Conservation (phyloP, 2,113 vertebrate species). For the Tor tambroides region DNA sequence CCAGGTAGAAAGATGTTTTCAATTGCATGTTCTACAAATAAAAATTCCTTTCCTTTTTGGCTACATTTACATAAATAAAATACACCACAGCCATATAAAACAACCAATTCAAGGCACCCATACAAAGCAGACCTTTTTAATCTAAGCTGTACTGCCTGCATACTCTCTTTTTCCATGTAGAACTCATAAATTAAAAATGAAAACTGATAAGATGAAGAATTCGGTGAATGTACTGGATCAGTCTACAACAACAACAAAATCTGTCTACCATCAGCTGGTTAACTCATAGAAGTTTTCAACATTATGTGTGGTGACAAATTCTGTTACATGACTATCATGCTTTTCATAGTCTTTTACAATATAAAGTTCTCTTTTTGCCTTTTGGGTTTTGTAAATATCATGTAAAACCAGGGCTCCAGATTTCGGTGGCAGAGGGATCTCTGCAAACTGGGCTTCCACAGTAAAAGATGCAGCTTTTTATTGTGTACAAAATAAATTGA, state of each 20-base stretch:
- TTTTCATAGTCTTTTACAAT: neutral
- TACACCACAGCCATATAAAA: conserved; percentile 70
- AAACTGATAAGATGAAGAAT: conserved; percentile 30
- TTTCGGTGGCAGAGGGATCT: conserved; percentile 69
- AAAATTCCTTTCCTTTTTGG: conserved; percentile 35
- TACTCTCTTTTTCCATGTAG: conserved; percentile 33
- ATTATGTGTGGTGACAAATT: conserved; percentile 45
- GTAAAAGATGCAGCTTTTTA: conserved; percentile 78
- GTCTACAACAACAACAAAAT: neutral
- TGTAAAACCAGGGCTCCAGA: neutral
- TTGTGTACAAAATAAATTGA: conserved; percentile 73
- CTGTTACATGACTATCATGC: conserved; percentile 9
- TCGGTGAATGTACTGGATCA: neutral
- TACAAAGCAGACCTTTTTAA: conserved; percentile 65
- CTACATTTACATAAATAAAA: conserved; percentile 63
- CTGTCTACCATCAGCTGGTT: neutral
- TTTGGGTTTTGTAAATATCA: neutral
- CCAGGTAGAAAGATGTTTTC: conserved; percentile 36
- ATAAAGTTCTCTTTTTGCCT: neutral
- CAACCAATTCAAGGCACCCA: conserved; percentile 77
- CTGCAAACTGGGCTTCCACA: conserved; percentile 75
- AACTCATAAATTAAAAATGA: conserved; percentile 58
- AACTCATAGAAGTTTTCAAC: conserved; percentile 28
- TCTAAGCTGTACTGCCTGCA: conserved; percentile 42
- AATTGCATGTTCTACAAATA: conserved; percentile 44